These are phyloP conservation scores for Rhagologus leucostigma DNA, from an alignment of 2,113 vertebrate genomes.

Conservation along the genomic window DNA sequence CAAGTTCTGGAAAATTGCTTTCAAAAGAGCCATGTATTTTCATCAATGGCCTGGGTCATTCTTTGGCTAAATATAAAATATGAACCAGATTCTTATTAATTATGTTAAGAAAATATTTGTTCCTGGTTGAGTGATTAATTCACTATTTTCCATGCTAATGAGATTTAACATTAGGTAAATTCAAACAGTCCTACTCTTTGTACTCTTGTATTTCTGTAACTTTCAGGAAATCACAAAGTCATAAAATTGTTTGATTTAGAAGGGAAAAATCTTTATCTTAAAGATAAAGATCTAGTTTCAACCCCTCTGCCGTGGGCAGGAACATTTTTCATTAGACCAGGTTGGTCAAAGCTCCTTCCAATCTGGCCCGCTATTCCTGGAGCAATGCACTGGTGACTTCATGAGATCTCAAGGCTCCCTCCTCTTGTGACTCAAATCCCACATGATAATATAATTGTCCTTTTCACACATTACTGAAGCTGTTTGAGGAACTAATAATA, in stretches of 20 bases:
- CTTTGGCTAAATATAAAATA: not conserved
- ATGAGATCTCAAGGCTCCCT: not conserved
- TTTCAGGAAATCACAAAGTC: not conserved
- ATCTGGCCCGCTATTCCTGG: not conserved
- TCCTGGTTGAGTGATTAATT: not conserved
- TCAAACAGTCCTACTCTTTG: not conserved
- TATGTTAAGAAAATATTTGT: not conserved
- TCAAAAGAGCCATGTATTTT: not conserved
- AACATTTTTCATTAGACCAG: not conserved
- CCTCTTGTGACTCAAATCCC: not conserved
- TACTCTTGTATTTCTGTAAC: not conserved
- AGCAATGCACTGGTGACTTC: not conserved
- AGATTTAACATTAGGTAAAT: not conserved
- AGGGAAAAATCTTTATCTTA: not conserved
- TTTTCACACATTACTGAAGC: not conserved
- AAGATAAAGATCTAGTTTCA: not conserved
- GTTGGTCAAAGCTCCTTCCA: not conserved
- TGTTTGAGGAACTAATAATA: not conserved
- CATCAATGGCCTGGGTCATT: not conserved
- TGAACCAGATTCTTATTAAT: not conserved
- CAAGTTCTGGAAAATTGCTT: not conserved
- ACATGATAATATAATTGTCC: not conserved
- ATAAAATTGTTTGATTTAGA: not conserved
- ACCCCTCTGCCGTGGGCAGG: rapidly evolving
- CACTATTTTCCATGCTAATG: not conserved